Percentiles rank a stretch among this genome's conserved stretches.
These are phyloP conservation scores for Notothenia coriiceps DNA, from an alignment of 2,113 vertebrate genomes.

Conservation along the genomic window DNA sequence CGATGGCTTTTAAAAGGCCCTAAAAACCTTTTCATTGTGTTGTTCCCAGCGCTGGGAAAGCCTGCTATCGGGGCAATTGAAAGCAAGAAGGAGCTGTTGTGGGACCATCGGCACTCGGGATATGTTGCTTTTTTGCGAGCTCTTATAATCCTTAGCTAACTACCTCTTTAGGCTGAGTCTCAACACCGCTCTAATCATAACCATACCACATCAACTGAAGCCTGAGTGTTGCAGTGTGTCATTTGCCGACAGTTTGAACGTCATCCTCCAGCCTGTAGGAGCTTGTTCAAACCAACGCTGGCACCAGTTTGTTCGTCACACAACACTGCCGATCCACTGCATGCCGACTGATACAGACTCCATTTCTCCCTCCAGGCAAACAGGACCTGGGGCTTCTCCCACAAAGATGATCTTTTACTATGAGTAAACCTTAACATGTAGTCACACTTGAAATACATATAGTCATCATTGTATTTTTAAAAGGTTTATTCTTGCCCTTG, in stretches of 20 bases:
- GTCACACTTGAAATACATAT: background rate
- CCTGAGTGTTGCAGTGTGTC: slow-evolving; percentile 57
- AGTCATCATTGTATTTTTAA: background rate
- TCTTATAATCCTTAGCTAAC: slow-evolving; percentile 66
- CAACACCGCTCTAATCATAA: slow-evolving; percentile 72
- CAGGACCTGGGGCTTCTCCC: slow-evolving; percentile 5
- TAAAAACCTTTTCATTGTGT: slow-evolving; percentile 76
- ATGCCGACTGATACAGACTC: slow-evolving; percentile 21
- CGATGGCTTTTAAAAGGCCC: slow-evolving; percentile 70
- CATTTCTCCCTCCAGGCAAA: slow-evolving; percentile 10
- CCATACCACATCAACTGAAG: slow-evolving; percentile 70
- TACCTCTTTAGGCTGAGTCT: slow-evolving; percentile 64
- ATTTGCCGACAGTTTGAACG: slow-evolving; percentile 71
- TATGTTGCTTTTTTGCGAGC: slow-evolving; percentile 71
- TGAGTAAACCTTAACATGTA: background rate
- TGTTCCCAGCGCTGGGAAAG: slow-evolving; percentile 73
- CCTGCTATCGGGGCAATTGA: slow-evolving; percentile 49
- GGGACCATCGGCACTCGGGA: slow-evolving; percentile 43
- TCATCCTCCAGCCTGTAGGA: slow-evolving; percentile 67
- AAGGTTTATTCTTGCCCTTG: background rate
- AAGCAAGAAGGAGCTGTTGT: slow-evolving; percentile 50
- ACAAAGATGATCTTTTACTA: background rate
- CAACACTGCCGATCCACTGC: slow-evolving; percentile 34
- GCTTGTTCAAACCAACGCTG: slow-evolving; percentile 59
- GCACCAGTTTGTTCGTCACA: slow-evolving; percentile 53